Conservation (phyloP, 2,888 invertebrate genomes). For the Flexamia atlantica region DNA sequence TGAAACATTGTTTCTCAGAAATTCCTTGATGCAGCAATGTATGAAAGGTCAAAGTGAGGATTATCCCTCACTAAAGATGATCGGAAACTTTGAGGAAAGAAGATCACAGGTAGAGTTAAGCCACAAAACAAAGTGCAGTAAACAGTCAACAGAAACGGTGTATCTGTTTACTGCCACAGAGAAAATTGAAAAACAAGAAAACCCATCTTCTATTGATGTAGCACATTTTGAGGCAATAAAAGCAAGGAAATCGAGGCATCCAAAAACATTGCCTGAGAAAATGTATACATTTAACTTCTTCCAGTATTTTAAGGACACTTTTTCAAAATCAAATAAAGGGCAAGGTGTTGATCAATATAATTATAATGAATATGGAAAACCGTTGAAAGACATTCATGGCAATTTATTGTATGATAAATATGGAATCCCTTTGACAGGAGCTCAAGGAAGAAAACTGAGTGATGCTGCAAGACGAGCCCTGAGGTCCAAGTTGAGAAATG, state of each 20-base stretch:
- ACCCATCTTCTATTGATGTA: slow-evolving; percentile 2
- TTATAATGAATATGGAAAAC: slow-evolving; percentile 55
- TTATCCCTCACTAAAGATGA: neutral
- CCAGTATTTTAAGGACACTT: slow-evolving; percentile 9
- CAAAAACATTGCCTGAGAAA: neutral
- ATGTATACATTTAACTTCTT: slow-evolving; percentile 32
- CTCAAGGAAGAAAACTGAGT: slow-evolving; percentile 45
- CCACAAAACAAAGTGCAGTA: neutral
- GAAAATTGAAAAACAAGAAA: slow-evolving; percentile 1
- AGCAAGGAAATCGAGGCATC: neutral
- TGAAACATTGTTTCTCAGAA: neutral
- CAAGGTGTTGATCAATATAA: neutral
- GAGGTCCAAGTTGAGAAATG: slow-evolving; percentile 45
- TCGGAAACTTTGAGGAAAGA: neutral
- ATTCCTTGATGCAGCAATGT: neutral
- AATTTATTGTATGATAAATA: slow-evolving; percentile 45
- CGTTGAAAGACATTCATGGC: slow-evolving; percentile 37
- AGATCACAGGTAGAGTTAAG: neutral
- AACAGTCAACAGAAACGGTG: slow-evolving; percentile 9
- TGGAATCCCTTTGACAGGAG: slow-evolving; percentile 57
- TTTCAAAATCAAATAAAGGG: neutral
- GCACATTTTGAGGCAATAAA: slow-evolving; percentile 19
- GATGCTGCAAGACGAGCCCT: slow-evolving; percentile 14
- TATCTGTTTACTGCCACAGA: slow-evolving; percentile 19
- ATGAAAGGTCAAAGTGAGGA: neutral